Evolutionary conservation across 2,888 invertebrate genomes (phyloP), one percentile per base, ranked within the genome.

Genomic region (Agrochola macilenta): DNA sequence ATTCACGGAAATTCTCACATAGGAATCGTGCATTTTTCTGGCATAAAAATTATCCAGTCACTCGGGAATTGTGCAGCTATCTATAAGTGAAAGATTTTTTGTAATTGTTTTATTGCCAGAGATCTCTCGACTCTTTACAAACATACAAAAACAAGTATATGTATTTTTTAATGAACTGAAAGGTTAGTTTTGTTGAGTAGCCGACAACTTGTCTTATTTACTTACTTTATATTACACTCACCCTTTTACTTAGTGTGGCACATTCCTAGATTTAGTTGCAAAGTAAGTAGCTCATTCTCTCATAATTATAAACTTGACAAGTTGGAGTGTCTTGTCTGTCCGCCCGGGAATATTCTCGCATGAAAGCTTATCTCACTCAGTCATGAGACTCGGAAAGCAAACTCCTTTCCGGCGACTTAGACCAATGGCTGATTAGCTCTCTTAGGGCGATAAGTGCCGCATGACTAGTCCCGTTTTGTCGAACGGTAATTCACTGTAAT

Each of bases 341-440:
- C 70, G 76, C 74, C 66, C 43, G 80, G 70, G 76, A 80, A 83
- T 68, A 82, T 84, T 82, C 76, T 70, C 71, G 66, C 74, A 71
- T 73, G 75, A 72, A 73, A 46, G 79, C 83, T 85, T 85, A 83
- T 83, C 85, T 80, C 26, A 52, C 49, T 75, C 65, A 79, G 74
- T 85, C 81, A 71, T 75, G 75, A 87, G 83, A 79, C 69, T 78
- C 35, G 70, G 70, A 73, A 79, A 74, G 68, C 72, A 83, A 83
- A 83, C 81, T 87, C 81, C 76, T 70, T 83, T 75, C 70, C 71
- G 70, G 46, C 35, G 68, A 63, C 79, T 79, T 82, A 76, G 68
- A 76, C 74, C 70, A 83, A 68, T 79, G 76, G 58, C 63, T 79
- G 87, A 85, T 87, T 85, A 87, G 74, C 75, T 75, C 68, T 79